A percentile compares a stretch with the other conserved stretches of the same genome.
These are phyloP conservation scores for Mastomys coucha DNA, from an alignment of 2,113 vertebrate species.

Conservation along the genomic window DNA sequence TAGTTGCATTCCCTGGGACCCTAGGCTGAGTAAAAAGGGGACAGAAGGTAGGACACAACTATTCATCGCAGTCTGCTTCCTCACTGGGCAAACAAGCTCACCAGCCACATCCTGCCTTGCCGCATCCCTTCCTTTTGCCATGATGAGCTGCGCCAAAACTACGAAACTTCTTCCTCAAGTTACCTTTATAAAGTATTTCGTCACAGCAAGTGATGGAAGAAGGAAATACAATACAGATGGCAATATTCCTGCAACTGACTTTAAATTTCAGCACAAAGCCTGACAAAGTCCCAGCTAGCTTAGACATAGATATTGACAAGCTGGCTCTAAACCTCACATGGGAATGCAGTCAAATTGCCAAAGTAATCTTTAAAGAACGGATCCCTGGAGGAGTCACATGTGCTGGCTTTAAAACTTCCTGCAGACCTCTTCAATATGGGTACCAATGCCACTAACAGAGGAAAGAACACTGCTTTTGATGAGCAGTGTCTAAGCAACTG, in stretches of 20 bases:
- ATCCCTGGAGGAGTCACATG: not conserved
- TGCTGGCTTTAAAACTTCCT: not conserved
- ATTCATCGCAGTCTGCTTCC: not conserved
- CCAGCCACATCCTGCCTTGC: not conserved
- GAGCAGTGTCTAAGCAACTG: not conserved
- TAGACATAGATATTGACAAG: not conserved
- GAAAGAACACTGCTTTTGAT: not conserved
- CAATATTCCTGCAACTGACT: not conserved
- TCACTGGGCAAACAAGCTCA: not conserved
- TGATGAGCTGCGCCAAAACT: not conserved
- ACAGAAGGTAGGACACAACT: not conserved
- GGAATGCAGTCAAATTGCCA: not conserved
- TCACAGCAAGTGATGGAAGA: not conserved
- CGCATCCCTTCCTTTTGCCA: not conserved
- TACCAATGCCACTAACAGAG: not conserved
- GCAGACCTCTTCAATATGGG: not conserved
- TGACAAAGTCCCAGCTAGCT: not conserved
- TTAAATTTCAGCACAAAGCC: too few species aligned
- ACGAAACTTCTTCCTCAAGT: too few species aligned
- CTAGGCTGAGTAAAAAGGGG: not conserved
- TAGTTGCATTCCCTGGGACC: not conserved
- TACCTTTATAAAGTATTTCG: not conserved
- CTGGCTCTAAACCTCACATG: not conserved
- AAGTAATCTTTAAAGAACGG: not conserved
- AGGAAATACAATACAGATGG: not conserved